Evolutionary conservation across 1,140 invertebrate genomes (phyloP).

Genomic region (Heliconius congener): DNA sequence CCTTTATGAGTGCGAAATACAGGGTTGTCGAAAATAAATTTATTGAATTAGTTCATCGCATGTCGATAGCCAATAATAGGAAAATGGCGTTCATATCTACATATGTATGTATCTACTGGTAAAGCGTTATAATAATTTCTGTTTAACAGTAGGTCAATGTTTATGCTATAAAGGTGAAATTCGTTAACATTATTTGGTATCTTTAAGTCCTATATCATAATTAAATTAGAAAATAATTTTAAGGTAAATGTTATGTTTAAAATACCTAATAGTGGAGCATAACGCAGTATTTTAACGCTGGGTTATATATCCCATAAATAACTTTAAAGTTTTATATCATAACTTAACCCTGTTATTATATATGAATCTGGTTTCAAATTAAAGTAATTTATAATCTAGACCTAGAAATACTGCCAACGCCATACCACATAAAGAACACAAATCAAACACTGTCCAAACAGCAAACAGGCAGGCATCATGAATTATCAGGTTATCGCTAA

Average conservation of each 20-base stretch:
- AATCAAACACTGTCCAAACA: slow-evolving; percentile 46
- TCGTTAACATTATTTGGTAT: not conserved
- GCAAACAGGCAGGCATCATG: slow-evolving; percentile 49
- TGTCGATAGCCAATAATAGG: slow-evolving; percentile 46
- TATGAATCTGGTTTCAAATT: slow-evolving; percentile 11
- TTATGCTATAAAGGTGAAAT: not conserved
- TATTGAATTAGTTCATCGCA: slow-evolving; percentile 57
- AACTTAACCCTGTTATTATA: not conserved
- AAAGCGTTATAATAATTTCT: slow-evolving; percentile 42
- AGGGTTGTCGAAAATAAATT: slow-evolving; percentile 46
- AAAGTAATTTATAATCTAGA: slow-evolving; percentile 9
- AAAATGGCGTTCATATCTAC: slow-evolving; percentile 37
- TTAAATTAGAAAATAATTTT: too few relatives aligned
- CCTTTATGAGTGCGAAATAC: slow-evolving; percentile 40
- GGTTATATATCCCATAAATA: too few relatives aligned
- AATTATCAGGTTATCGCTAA: slow-evolving; percentile 64
- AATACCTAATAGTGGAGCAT: too few relatives aligned
- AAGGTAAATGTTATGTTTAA: too few relatives aligned
- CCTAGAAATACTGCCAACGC: slow-evolving; percentile 27
- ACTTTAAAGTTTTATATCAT: not conserved
- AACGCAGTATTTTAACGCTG: too few relatives aligned
- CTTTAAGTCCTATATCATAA: too few relatives aligned
- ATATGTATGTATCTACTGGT: slow-evolving; percentile 17
- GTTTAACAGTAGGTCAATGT: slow-evolving; percentile 38
- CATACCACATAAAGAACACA: slow-evolving; percentile 35